A percentile compares a stretch with the other conserved stretches of the same genome.
phyloP scores from a whole-genome alignment of 2,113 vertebrate species.

The Brienomyrus brachyistius region DNA sequence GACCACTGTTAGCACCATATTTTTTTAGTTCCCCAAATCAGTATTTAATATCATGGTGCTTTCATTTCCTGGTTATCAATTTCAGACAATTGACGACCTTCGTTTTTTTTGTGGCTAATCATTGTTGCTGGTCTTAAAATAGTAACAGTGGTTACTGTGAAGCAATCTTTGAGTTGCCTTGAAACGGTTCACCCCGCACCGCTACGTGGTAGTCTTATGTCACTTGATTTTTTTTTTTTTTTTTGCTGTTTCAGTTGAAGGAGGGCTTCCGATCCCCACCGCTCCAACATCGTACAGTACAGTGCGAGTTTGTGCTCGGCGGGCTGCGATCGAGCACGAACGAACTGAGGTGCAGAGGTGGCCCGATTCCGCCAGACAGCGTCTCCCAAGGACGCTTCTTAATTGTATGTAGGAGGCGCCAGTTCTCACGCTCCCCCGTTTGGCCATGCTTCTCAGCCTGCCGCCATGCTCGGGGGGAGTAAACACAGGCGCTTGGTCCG shows the following conservation, averaged over 20 bases:
- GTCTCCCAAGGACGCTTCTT: slow-evolving; percentile 25
- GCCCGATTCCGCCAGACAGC: slow-evolving; percentile 2
- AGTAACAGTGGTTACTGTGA: background rate
- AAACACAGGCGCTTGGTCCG: background rate
- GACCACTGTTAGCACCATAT: slow-evolving; percentile 2
- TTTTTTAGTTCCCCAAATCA: background rate
- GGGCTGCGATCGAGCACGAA: slow-evolving; percentile 24
- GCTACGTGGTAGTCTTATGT: background rate
- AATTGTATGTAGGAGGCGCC: slow-evolving; percentile 9
- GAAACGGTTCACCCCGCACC: background rate
- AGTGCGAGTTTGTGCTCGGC: slow-evolving; percentile 30
- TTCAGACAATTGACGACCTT: background rate
- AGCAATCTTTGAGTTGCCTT: background rate
- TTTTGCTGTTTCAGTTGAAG: background rate
- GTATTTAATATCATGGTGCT: background rate
- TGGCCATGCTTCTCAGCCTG: slow-evolving; percentile 13
- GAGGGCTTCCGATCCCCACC: background rate
- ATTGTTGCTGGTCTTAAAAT: background rate
- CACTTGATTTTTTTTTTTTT: background rate
- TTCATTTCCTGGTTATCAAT: background rate
- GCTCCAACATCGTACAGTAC: slow-evolving; percentile 27
- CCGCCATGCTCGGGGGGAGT: slow-evolving; percentile 16
- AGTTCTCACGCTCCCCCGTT: background rate
- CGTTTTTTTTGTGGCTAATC: background rate
- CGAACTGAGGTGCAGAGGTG: slow-evolving; percentile 27